Base-by-base conservation (phyloP, 2,888 invertebrate genomes). In the Hypolimnas misippus region DNA sequence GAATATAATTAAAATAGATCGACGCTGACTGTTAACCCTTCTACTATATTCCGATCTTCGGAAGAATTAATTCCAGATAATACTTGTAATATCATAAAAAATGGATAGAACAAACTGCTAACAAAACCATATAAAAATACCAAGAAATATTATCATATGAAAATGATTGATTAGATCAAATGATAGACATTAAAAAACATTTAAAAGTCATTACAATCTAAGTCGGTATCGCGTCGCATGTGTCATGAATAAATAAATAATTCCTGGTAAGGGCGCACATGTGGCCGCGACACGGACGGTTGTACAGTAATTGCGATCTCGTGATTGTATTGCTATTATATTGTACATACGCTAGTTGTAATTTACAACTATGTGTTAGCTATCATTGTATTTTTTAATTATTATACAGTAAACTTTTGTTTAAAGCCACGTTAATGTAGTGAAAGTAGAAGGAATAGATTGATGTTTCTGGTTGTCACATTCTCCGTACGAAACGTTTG, bases 141-240 rank as follows among this genome's bases (percentile, higher is more conserved):
- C 3, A 49, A 2, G 2, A 25, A 25, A 14, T 1, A 6, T 25
- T 25, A 25, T 49, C 49, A n/a, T 25, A 42, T 42, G 33, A 54
- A 54, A 35, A 60, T 25, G 31, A 46, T 49, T 35, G 60, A 54
- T 60, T 49, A 42, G 52, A 57, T 57, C 38, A 31, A 31, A 8
- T 44, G 19, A 19, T 14, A 16, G 29, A 54, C 68, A 70, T 71
- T 69, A 71, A 70, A n/a, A 73, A 73, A 71, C 70, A 68, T 73
- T 74, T 68, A 71, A 71, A 70, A 70, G 63, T 62, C 67, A 72
- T 74, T 72, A 71, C 54, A 62, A n/a, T n/a, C n/a, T n/a, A 65
- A 53, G 55, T 62, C 5, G 59, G 33, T 58, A 52, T 52, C 58
- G 21, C 31, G 29, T 72, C 62, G 72, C 71, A 65, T 71, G 71